Base-by-base conservation (phyloP, 2,113 vertebrate genomes). In the Gadus chalcogrammus region DNA sequence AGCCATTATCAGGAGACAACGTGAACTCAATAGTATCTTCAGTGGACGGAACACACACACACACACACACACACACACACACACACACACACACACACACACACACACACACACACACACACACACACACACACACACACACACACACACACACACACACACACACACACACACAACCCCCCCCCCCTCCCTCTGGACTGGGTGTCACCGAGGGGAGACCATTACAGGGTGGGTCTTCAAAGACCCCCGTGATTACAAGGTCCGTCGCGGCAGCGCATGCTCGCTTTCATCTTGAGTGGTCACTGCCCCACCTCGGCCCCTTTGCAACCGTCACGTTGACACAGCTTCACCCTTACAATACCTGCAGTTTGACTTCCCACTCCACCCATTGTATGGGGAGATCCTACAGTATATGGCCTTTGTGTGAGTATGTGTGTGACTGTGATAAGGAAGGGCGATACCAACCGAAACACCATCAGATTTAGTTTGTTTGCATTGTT, bases 151-250 rank as follows among this genome's bases (percentile, higher is more conserved):
- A 58, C 55, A 58, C 55, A 58, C 62, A 17, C 75, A 53, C 70
- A 20, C 27, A 15, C 17, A 38, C 63, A 38, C 17, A 64, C 63
- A 64, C 31, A 64, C 2, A 24, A 20, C 62, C 61, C 15, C 38
- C 35, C 61, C 62, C 52, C 58, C 0, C 17, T 7, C 65, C 61
- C 17, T 65, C 70, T 74, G 27, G 61, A 9, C 68, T 5, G 60
- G 55, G 64, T 71, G 64, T 70, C 67, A 73, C 69, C 52, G 17
- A 76, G 72, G 48, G 18, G 24, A n/a, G 66, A 74, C 73, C 78
- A 80, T 85, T 79, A 87, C 35, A 84, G 70, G 68, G 70, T 22
- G 11, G 65, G 64, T 79, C 78, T 83, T 82, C 74, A 86, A 80
- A 86, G 81, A 69, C 67, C n/a, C 55, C n/a, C 1, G 12, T 81